Base-by-base conservation (phyloP, 2,113 vertebrate species). In the Mormoops blainvillei region DNA sequence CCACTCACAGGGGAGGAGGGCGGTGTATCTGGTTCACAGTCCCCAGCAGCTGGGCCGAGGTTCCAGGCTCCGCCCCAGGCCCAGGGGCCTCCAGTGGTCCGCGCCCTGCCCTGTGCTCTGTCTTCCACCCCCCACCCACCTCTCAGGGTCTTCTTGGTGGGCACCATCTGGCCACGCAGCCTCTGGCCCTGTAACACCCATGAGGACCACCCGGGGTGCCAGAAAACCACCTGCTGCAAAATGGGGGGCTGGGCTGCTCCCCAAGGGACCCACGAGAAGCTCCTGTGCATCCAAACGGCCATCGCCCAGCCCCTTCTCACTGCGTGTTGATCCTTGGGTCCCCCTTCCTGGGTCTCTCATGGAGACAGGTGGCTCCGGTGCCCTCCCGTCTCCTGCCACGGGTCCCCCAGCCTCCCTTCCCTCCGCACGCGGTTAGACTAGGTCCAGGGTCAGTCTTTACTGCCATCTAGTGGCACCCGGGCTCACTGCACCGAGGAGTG, bases 381-480 rank as follows among this genome's bases (percentile, higher is more conserved):
- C 20, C 38, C 43, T 41, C 58, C 22, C 26, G 33, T 8, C 36
- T 15, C 3, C 19, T 0, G 6, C 26, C 3, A 0, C 3, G 8
- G 20, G 61, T 77, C 20, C 12, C 36, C 38, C 38, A 13, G 33
- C 6, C 10, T 3, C 2, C 2, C 7, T 15, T 4, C 22, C 48
- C 4, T 2, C 0, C 8, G 4, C 2, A 4, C 0, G 0, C 2
- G 0, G 1, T 7, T 38, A 48, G 41, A 16, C 81, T 38, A 1
- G 5, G 3, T n/a, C 89, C 48, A 94, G 65, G 61, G 43, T 74
- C 61, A 86, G 98, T 97, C 98, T 98, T 95, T 95, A 95, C 97
- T 98, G 98, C 98, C 98, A 98, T 85, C 98, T 98, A 98, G 98
- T 71, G 98, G 98, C 93, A 0, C 7, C 5, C 1, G 52, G 48